Percentiles rank a stretch among this genome's conserved stretches.
These are phyloP conservation scores for Tinea trinotella DNA, from an alignment of 2,888 invertebrate species.

Conservation along the genomic window DNA sequence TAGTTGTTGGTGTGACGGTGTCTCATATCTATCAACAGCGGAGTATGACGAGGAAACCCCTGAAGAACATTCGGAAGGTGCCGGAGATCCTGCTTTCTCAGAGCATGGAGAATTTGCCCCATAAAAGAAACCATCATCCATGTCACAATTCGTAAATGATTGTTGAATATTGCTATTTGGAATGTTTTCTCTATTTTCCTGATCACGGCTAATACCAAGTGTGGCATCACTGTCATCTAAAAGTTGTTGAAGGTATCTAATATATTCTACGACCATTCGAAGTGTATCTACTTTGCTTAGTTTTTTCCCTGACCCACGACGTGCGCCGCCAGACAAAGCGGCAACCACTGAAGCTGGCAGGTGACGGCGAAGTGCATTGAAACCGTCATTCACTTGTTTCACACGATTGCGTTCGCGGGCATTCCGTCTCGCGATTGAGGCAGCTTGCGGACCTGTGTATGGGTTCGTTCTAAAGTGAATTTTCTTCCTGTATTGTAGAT, in stretches of 20 bases:
- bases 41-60: constrained; percentile 68
- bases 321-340: constrained; percentile 74
- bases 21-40: constrained; percentile 55
- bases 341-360: constrained; percentile 87
- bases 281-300: constrained; percentile 92
- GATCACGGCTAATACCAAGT: constrained; percentile 57
- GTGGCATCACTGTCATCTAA: constrained; percentile 81
- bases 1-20: constrained; percentile 62
- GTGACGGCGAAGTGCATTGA: constrained; percentile 89
- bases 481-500: constrained; percentile 79
- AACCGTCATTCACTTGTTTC: constrained; percentile 95
- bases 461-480: constrained; percentile 78
- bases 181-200: constrained; percentile 62
- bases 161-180: constrained; percentile 45
- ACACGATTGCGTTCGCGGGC: constrained; percentile 96
- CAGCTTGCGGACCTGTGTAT: constrained; percentile 80
- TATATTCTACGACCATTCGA: constrained; percentile 92
- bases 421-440: constrained; percentile 91
- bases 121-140: constrained; percentile 67
- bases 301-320: constrained; percentile 86
- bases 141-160: constrained; percentile 58
- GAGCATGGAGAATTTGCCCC: constrained; percentile 74
- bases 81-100: constrained; percentile 80
- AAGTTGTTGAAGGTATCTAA: constrained; percentile 85
- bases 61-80: constrained; percentile 79